Percentiles rank a stretch among this genome's conserved stretches.
Conservation (phyloP, 2,113 vertebrate species). For the Raja brachyura region DNA sequence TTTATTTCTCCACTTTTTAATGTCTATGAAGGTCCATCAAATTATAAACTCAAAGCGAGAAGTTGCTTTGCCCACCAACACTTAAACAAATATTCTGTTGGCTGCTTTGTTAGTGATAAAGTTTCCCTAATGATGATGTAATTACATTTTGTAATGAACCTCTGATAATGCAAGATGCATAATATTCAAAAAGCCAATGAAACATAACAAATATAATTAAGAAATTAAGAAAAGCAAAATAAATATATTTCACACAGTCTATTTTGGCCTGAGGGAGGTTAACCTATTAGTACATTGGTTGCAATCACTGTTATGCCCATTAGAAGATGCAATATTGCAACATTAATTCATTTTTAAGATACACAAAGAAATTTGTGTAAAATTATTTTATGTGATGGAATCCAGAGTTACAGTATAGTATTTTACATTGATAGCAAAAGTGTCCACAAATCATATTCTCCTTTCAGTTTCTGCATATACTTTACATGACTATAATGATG, state of each 20-base stretch:
- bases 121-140: conserved; percentile 16
- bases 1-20: neutral
- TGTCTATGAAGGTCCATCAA: neutral
- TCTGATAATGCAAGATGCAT: conserved; percentile 19
- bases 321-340: neutral
- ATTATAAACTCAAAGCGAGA: conserved; percentile 1
- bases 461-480: neutral
- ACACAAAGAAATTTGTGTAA: neutral
- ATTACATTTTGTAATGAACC: conserved; percentile 16
- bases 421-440: conserved; percentile 23
- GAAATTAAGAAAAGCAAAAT: neutral
- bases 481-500: neutral
- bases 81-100: neutral
- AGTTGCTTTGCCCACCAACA: neutral
- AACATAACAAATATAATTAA: neutral
- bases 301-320: neutral
- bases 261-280: neutral
- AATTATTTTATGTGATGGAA: neutral
- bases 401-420: neutral
- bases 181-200: neutral
- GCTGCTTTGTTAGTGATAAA: neutral
- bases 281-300: neutral
- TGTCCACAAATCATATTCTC: neutral
- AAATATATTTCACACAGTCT: neutral
- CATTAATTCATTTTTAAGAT: conserved; percentile 1